Evolutionary conservation across 1,140 invertebrate genomes (phyloP).

Genomic region (Hetaerina americana): DNA sequence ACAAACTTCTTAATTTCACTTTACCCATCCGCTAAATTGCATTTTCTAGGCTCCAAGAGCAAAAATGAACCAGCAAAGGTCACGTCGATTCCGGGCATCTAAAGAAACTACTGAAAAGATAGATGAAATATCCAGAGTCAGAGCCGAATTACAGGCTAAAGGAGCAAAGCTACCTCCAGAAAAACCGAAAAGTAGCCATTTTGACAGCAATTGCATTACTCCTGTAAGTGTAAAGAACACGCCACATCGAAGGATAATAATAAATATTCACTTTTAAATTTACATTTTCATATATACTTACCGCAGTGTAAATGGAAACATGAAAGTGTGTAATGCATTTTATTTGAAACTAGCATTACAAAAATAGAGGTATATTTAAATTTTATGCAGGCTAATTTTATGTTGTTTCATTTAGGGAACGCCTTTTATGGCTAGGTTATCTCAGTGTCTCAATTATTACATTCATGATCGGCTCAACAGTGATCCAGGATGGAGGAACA

Average conservation of each 20-base stretch:
- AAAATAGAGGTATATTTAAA: background rate
- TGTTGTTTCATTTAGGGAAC: slow-evolving; percentile 53
- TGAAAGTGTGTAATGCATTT: too few species aligned
- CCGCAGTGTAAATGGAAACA: too few species aligned
- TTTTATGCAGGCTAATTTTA: too few species aligned
- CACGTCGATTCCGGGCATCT: slow-evolving; percentile 87
- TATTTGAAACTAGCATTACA: too few species aligned
- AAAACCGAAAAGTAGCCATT: slow-evolving; percentile 83
- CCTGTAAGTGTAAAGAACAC: slow-evolving; percentile 45
- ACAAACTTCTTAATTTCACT: background rate
- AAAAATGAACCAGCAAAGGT: slow-evolving; percentile 99
- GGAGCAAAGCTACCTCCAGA: slow-evolving; percentile 75
- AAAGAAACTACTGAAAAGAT: slow-evolving; percentile 90
- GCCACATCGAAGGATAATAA: too few species aligned
- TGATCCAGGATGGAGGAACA: slow-evolving; percentile 88
- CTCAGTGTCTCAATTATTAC: slow-evolving; percentile 90
- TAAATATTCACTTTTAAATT: too few species aligned
- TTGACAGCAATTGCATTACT: slow-evolving; percentile 98
- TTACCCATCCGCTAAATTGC: background rate
- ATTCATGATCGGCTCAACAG: slow-evolving; percentile 88
- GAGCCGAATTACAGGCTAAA: slow-evolving; percentile 56
- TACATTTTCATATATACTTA: background rate
- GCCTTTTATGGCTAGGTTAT: slow-evolving; percentile 93
- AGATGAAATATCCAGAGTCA: slow-evolving; percentile 66
- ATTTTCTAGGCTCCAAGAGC: slow-evolving; percentile 72